A percentile compares a stretch with the other conserved stretches of the same genome.
phyloP scores from a whole-genome alignment of 2,113 vertebrate species.

The Mormyrus lacerda region DNA sequence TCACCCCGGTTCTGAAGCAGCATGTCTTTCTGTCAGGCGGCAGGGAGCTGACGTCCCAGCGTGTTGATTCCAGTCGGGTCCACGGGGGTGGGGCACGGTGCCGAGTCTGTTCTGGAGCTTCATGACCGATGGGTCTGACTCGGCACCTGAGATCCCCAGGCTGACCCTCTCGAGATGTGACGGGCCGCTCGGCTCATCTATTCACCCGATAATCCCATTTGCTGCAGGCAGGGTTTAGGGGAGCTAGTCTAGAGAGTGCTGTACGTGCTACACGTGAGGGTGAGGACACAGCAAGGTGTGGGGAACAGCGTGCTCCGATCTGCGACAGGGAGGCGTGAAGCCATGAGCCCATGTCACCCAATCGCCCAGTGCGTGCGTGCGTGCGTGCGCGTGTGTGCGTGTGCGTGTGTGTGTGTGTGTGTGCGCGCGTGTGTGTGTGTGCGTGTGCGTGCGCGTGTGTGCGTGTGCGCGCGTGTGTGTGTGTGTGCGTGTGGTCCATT shows the following conservation, averaged over 20 bases:
- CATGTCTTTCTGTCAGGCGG: neutral
- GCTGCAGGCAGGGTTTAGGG: neutral
- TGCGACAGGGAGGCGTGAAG: neutral
- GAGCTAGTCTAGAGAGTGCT: neutral
- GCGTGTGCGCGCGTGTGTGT: neutral
- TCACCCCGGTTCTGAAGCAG: neutral
- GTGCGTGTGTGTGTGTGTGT: no score
- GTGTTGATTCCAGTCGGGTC: neutral
- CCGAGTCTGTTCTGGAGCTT: neutral
- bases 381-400: neutral
- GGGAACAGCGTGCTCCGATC: neutral
- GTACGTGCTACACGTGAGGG: neutral
- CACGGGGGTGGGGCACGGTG: no score
- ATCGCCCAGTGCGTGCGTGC: neutral
- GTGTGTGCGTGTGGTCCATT: neutral
- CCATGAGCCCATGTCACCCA: neutral
- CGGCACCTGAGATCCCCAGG: neutral
- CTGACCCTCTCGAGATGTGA: neutral
- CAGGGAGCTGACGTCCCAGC: neutral
- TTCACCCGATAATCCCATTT: neutral
- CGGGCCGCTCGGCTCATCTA: neutral
- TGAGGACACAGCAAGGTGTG: neutral
- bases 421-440: no score
- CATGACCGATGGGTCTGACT: neutral
- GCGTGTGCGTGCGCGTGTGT: constrained; percentile 15